A percentile compares a stretch with the other conserved stretches of the same genome.
These are phyloP conservation scores for Schizothorax lantsangensis DNA, from an alignment of 2,797 vertebrate genomes.

Conservation along the genomic window DNA sequence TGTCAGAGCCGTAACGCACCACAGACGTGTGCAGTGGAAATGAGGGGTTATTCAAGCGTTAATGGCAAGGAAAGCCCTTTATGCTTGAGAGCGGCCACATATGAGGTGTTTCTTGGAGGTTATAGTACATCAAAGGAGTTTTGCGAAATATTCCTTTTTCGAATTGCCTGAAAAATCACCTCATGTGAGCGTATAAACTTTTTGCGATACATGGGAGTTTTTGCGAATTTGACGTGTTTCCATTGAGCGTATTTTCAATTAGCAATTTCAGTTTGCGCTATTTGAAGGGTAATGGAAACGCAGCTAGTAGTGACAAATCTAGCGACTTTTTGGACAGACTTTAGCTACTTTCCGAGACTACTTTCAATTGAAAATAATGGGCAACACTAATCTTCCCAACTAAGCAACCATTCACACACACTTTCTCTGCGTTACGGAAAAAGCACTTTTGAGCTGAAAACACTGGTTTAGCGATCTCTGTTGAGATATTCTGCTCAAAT, in stretches of 20 bases:
- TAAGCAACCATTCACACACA: neutral
- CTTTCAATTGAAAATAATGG: neutral
- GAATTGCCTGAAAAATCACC: neutral
- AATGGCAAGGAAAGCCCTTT: neutral
- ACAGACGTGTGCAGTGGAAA: neutral
- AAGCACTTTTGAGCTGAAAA: neutral
- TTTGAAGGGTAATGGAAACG: neutral
- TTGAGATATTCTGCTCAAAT: no score
- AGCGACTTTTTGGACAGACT: neutral
- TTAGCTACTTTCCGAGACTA: neutral
- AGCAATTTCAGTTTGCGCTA: neutral
- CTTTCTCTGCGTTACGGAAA: neutral
- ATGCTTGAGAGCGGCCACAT: neutral
- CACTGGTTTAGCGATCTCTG: neutral
- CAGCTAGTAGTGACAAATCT: neutral
- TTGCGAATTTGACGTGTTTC: neutral
- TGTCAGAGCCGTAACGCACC: no score
- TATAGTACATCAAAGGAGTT: no score
- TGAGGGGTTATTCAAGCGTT: neutral
- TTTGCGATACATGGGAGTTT: neutral
- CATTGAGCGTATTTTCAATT: neutral
- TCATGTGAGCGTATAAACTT: neutral
- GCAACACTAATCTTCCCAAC: neutral
- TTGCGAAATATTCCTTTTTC: neutral
- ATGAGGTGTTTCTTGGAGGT: neutral